phyloP scores from a whole-genome alignment of 2,113 vertebrate genomes.

The Caretta caretta region DNA sequence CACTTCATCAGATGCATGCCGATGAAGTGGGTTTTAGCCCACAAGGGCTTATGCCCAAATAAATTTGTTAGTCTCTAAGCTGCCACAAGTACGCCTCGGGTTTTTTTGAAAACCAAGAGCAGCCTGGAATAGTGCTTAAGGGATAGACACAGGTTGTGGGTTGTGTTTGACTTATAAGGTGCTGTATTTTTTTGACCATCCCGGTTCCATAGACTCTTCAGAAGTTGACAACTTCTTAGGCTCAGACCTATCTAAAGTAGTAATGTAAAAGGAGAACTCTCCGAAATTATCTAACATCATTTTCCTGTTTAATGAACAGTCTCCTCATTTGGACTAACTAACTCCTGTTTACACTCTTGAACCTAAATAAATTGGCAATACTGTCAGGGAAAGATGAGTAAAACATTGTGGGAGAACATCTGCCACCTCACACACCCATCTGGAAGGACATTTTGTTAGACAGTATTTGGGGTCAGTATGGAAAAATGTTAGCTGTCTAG shows the following conservation, averaged over 20 bases:
- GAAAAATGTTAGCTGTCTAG: constrained; percentile 53
- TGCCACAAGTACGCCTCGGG: no score
- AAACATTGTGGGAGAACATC: constrained; percentile 72
- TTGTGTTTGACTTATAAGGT: not conserved
- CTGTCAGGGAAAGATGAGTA: not conserved
- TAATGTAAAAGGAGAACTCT: not conserved
- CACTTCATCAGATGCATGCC: no score
- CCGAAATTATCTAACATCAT: not conserved
- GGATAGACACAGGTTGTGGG: not conserved
- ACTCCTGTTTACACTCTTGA: constrained; percentile 47
- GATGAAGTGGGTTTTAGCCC: no score
- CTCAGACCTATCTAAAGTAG: not conserved
- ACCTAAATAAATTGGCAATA: constrained; percentile 16
- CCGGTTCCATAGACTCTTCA: not conserved
- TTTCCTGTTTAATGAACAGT: not conserved
- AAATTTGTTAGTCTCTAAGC: no score
- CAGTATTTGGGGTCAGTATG: constrained; percentile 43
- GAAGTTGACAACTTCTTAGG: not conserved
- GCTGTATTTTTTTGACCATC: not conserved
- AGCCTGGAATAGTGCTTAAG: not conserved
- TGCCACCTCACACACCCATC: constrained; percentile 44
- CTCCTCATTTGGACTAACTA: constrained; percentile 30
- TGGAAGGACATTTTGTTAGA: constrained; percentile 60
- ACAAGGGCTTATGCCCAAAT: no score
- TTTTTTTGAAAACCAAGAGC: not conserved